These are phyloP conservation scores for Panthera uncia DNA, from an alignment of 2,113 vertebrate genomes.

Conservation along the genomic window DNA sequence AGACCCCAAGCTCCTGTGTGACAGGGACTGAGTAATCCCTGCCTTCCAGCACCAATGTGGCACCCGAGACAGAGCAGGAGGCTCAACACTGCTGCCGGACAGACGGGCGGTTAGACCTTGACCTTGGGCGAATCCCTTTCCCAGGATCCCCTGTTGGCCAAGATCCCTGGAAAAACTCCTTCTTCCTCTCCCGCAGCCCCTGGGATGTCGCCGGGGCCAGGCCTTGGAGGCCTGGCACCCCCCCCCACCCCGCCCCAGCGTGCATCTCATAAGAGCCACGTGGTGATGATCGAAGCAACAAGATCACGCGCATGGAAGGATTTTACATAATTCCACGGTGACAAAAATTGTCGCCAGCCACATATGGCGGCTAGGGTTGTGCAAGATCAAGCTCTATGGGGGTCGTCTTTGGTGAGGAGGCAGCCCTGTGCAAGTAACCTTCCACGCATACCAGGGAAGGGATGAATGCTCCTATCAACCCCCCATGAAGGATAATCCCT, in stretches of 20 bases:
- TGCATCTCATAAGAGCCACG: background rate
- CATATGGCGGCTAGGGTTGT: fast-evolving
- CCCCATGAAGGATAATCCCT: background rate
- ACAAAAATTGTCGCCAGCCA: background rate
- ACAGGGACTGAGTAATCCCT: background rate
- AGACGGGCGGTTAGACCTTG: background rate
- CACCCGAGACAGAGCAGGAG: background rate
- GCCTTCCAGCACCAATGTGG: background rate
- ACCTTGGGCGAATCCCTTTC: background rate
- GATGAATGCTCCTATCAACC: no score
- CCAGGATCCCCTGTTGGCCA: background rate
- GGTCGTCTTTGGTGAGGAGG: background rate
- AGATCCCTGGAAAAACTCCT: background rate
- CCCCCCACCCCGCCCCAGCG: background rate
- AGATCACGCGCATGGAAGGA: background rate
- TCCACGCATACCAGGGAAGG: background rate
- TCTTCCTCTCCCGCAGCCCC: background rate
- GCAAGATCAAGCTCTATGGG: background rate
- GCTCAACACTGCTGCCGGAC: background rate
- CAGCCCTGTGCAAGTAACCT: background rate
- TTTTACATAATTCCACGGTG: background rate
- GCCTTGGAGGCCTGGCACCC: background rate
- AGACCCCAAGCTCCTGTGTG: background rate
- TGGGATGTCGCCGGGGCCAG: background rate
- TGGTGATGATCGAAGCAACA: background rate